Evolutionary conservation across 2,113 vertebrate genomes (phyloP), one percentile per base, ranked within the genome.

Genomic region (Lepus europaeus): DNA sequence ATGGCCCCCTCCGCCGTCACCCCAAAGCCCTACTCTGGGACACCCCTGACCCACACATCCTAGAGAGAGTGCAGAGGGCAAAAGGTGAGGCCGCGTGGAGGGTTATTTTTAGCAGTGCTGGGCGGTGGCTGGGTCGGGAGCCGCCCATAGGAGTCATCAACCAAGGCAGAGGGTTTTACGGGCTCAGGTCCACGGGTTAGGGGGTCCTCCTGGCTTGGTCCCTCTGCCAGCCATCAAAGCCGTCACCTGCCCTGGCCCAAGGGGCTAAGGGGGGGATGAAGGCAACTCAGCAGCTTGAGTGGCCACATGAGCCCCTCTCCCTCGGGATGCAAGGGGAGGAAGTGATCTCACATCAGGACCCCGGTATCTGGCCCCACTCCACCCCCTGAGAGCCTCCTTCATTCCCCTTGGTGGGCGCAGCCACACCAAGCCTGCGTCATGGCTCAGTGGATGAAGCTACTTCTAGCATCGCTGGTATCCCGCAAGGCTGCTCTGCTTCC

Each of bases 61-160:
- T 11, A 73, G 23, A 36, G 25, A 31, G 8, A 78, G 1, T 3
- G 8, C 56, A 31, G 19, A 93, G 27, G 53, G 36, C 61, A 90
- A 90, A 80, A 92, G 89, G 66, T 53, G 25, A 95, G 63, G 25
- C 27, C 39, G 63, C 14, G 25, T 3, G 2, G 33, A 5, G 59
- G 56, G 76, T 20, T 96, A 94, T 94, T 97, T 95, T 97, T 94
- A 96, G 84, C 85, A 90, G 91, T 23, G 29, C 69, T 63, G 85
- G 76, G 69, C 70, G 56, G 29, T 27, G 33, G 81, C 78, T 29
- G 45, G 72, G 49, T 89, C 80, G 89, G 80, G 68, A 96, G 87
- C 88, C 17, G 39, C 22, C 31, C 56, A 83, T 93, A 84, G 27
- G 39, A 51, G 45, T 94, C 82, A 81, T n/a, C 45, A 31, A 84